A percentile compares a stretch with the other conserved stretches of the same genome.
These are phyloP conservation scores for Phaenicophaeus curvirostris DNA, from an alignment of 2,797 vertebrate species.

Conservation along the genomic window DNA sequence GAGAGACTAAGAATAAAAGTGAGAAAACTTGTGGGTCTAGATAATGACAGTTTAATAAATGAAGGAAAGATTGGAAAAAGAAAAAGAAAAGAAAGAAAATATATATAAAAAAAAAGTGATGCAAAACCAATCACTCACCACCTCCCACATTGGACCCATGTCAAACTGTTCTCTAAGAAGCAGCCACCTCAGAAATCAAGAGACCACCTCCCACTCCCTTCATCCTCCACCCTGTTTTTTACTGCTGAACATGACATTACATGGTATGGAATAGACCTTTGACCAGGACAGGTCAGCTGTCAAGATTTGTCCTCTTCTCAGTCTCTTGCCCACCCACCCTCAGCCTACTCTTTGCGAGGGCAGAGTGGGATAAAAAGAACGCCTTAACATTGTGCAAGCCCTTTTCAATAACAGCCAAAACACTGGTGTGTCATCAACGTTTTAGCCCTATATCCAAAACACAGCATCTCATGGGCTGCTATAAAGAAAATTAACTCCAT, in stretches of 20 bases:
- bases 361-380: neutral
- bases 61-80: neutral
- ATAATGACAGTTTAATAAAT: constrained; percentile 13
- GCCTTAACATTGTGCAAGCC: neutral
- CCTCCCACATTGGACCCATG: neutral
- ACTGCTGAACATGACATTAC: neutral
- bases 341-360: fast-evolving
- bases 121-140: neutral
- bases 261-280: neutral
- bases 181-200: neutral
- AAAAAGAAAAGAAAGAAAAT: neutral
- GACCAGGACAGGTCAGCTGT: neutral
- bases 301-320: neutral
- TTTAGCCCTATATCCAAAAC: neutral
- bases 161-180: neutral
- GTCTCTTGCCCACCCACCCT: neutral
- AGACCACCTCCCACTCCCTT: neutral
- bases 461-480: neutral
- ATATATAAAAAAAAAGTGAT: neutral
- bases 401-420: neutral
- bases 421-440: neutral
- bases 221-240: neutral
- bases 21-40: constrained; percentile 42
- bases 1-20: neutral
- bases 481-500: neutral